Evolutionary conservation across 2,888 invertebrate genomes (phyloP).

Genomic region (Coremacera marginata): DNA sequence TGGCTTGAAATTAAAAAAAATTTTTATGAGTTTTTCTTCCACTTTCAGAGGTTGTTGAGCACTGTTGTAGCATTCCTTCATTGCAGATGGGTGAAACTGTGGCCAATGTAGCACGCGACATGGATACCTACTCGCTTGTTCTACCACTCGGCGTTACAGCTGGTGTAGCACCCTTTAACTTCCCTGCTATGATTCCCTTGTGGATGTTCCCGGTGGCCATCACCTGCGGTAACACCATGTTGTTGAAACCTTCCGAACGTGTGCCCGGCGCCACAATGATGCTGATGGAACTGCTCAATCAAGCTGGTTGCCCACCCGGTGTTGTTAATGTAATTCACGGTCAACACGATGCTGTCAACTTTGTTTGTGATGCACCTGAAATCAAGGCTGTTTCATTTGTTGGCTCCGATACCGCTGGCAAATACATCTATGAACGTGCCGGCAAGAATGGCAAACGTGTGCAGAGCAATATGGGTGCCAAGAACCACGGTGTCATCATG

Average conservation of each 20-base stretch:
- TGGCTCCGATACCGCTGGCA: constrained; percentile 95
- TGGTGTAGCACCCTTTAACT: constrained; percentile 98
- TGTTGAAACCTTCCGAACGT: constrained; percentile 96
- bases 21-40: constrained; percentile 7
- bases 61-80: constrained; percentile 93
- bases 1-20: no score
- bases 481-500: constrained; percentile 97
- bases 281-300: constrained; percentile 90
- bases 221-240: constrained; percentile 94
- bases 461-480: constrained; percentile 99
- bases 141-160: constrained; percentile 89
- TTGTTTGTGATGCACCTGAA: constrained; percentile 95
- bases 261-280: constrained; percentile 98
- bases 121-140: constrained; percentile 95
- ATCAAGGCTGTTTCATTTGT: constrained; percentile 98
- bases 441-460: constrained; percentile 94
- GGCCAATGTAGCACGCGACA: constrained; percentile 85
- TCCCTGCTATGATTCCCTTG: constrained; percentile 99
- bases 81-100: constrained; percentile 94
- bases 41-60: constrained; percentile 91
- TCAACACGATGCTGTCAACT: constrained; percentile 93
- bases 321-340: constrained; percentile 98
- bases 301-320: constrained; percentile 97
- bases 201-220: constrained; percentile 93
- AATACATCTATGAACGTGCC: constrained; percentile 94